Percentiles rank a stretch among this genome's conserved stretches.
phyloP scores from a whole-genome alignment of 2,888 invertebrate species.

The Trachelus tabidus region DNA sequence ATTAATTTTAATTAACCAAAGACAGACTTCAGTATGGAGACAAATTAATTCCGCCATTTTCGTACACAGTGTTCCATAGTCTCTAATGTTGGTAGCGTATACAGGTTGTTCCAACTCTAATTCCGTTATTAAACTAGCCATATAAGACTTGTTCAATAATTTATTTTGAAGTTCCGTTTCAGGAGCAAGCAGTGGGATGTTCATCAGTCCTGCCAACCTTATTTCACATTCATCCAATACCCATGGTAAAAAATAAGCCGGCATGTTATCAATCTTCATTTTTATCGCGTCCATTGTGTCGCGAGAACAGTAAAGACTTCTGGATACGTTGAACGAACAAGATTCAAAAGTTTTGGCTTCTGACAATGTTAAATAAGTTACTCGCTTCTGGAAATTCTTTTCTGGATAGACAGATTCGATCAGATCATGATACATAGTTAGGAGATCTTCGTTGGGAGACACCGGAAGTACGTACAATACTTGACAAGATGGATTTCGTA shows the following conservation, averaged over 20 bases:
- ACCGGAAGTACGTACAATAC: conserved; percentile 42
- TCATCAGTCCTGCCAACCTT: conserved; percentile 32
- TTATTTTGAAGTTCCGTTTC: conserved; percentile 33
- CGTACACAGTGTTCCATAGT: conserved; percentile 35
- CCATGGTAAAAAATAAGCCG: conserved; percentile 37
- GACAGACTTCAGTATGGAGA: conserved; percentile 33
- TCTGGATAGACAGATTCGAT: conserved; percentile 32
- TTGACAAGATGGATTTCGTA: conserved; percentile 30
- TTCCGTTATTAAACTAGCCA: conserved; percentile 26
- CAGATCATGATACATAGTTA: conserved; percentile 40
- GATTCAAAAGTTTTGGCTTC: conserved; percentile 28
- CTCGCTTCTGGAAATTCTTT: conserved; percentile 24
- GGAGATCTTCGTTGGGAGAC: conserved; percentile 28
- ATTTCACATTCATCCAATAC: conserved; percentile 46
- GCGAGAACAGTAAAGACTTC: conserved; percentile 42
- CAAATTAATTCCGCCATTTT: conserved; percentile 37
- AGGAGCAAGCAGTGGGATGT: conserved; percentile 33
- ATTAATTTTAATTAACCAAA: conserved; percentile 40
- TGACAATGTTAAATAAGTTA: conserved; percentile 37
- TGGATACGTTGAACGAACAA: conserved; percentile 34
- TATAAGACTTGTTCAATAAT: conserved; percentile 32
- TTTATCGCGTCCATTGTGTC: conserved; percentile 29
- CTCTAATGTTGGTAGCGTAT: conserved; percentile 22
- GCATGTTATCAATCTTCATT: conserved; percentile 25
- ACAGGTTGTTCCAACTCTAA: conserved; percentile 33